Base-by-base conservation (phyloP, 2,113 vertebrate species). In the Hepsetus odoe region DNA sequence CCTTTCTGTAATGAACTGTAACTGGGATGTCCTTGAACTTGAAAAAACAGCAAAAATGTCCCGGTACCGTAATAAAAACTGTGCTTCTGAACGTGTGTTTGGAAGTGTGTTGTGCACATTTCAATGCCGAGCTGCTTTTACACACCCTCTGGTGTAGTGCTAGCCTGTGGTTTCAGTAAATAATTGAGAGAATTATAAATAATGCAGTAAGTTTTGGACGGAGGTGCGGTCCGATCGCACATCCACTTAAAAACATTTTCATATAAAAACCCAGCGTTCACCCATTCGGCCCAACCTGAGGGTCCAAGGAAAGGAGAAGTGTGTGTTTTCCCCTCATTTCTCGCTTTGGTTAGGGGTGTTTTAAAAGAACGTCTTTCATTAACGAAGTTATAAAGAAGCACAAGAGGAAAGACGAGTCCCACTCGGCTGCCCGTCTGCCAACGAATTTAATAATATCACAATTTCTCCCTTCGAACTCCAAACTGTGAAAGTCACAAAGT, bases 361-460 rank as follows among this genome's bases (percentile, higher is more conserved):
- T 89, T 85, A 83, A 86, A 82, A 86, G 79, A 86, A 84, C 85
- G 86, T 90, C 28, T 90, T 90, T 86, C 85, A 90, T 91, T 89
- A 89, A 89, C 86, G 82, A 81, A 83, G 90, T 91, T 88, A 90
- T 13, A 33, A 79, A 87, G 86, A 90, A 88, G 85, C 83, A 77
- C 85, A 84, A 88, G 87, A 89, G 90, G 82, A 88, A 82, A 83
- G 82, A 82, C 79, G 46, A 82, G 77, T 83, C 77, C 87, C 83
- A 69, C 80, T 69, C 76, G 77, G 75, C 42, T 18, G 59, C 12
- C 53, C 5, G 70, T 76, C 86, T 88, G 90, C 90, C 90, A 90
- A 79, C 78, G 85, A 89, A 89, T 90, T 90, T 91, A 91, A 90
- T 91, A 87, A 85, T 61, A 82, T 76, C 72, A 89, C 87, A 85